These are phyloP conservation scores for Ceratitis capitata DNA, from an alignment of 1,140 invertebrate species.

Conservation along the genomic window DNA sequence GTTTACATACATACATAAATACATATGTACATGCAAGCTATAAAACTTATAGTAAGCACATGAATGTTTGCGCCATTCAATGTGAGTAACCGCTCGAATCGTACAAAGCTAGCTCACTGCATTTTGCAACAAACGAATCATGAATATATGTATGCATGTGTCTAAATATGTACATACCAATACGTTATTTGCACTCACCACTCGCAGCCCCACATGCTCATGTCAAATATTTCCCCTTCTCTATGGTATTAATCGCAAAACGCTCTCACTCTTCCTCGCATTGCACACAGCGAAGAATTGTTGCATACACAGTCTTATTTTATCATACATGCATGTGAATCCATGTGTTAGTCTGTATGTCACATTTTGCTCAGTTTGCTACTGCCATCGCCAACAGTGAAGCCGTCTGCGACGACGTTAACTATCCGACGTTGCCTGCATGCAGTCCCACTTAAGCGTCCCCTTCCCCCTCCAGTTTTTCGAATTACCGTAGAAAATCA, in stretches of 20 bases:
- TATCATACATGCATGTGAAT: not conserved
- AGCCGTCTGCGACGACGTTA: not conserved
- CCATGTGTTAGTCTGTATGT: not conserved
- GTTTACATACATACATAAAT: no score
- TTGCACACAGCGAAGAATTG: not conserved
- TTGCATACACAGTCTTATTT: not conserved
- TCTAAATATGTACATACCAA: not conserved
- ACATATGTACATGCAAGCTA: not conserved
- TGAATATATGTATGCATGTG: not conserved
- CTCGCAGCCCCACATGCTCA: not conserved
- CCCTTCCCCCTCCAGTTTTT: not conserved
- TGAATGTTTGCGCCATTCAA: not conserved
- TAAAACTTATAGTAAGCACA: not conserved
- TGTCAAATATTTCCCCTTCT: not conserved
- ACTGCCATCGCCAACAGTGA: not conserved
- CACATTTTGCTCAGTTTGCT: not conserved
- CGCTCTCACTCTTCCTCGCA: not conserved
- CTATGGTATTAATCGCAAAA: not conserved
- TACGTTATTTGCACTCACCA: not conserved
- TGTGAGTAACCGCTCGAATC: not conserved
- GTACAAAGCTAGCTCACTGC: not conserved
- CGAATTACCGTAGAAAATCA: not conserved
- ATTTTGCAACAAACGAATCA: not conserved
- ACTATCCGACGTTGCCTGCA: not conserved
- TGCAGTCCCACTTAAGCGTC: not conserved